Evolutionary conservation across 2,888 invertebrate species (phyloP), one percentile per base, ranked within the genome.

Genomic region (Lithophane ornitopus): DNA sequence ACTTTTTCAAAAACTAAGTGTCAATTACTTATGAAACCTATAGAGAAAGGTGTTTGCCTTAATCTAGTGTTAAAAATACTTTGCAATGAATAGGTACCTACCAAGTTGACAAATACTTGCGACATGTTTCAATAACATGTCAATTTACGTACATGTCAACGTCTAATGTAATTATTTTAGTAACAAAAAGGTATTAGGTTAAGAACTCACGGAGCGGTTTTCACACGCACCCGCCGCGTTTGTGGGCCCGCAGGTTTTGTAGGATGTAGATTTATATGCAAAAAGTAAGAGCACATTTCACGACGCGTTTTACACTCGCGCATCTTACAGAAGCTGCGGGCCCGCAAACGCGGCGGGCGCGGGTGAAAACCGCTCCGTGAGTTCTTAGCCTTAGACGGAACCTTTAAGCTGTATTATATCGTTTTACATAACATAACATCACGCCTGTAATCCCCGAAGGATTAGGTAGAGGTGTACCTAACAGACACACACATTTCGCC

Each of bases 1-100:
- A 66, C 39, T 19, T 46, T 65, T 46, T 46, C 16, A 49, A 58
- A 67, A 52, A 41, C 26, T 19, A 49, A 49, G 16, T 69, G 28
- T 68, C 7, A 41, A 41, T 78, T 76, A 76, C 34, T 26, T 67
- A 52, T 1, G 34, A 22, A 44, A 34, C 19, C 22, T 44, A 34
- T 34, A 59, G 69, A 76, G 59, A 69, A 76, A 76, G 76, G n/a
- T 44, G 76, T 76, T 76, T 22, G 49, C 59, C 41, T 58, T 67
- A n/a, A 58, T 56, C n/a, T 75, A 41, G 46, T 68, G 49, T 46
- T 26, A 49, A 56, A 74, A 77, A 41, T 77, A 67, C 39, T 58
- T 26, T 28, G 66, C 28, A 75, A 67, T 56, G 0, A 12, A 39
- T 11, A 56, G 7, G 39, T 11, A 9, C 0, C 1, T 11, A 9